These are phyloP conservation scores for Catharus minimus DNA, from an alignment of 2,113 vertebrate genomes.

Conservation along the genomic window DNA sequence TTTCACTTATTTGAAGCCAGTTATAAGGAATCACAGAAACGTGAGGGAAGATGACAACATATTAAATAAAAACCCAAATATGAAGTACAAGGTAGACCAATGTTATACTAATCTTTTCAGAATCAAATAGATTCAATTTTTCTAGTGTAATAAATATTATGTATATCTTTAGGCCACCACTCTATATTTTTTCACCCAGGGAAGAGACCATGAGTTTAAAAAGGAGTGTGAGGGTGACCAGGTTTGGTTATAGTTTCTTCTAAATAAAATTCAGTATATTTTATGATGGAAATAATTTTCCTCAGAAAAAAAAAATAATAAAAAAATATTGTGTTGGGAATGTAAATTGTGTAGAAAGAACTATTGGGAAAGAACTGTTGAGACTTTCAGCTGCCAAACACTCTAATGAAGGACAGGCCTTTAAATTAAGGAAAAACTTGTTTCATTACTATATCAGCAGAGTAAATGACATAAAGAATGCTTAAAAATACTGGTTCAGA, in stretches of 20 bases:
- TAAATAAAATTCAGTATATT: background rate
- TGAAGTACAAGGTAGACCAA: background rate
- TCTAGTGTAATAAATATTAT: background rate
- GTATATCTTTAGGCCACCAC: rapidly evolving
- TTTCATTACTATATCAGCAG: background rate
- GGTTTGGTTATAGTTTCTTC: background rate
- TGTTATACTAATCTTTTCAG: background rate
- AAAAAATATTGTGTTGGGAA: background rate
- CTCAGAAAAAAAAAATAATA: background rate
- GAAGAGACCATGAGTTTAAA: background rate
- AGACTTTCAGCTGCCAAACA: background rate
- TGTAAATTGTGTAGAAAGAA: background rate
- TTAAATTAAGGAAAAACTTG: background rate
- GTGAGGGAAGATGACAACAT: background rate
- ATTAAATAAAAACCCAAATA: background rate
- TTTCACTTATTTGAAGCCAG: background rate
- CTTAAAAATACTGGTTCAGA: background rate
- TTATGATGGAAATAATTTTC: background rate
- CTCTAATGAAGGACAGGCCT: background rate
- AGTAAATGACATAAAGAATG: background rate
- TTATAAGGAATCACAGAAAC: background rate
- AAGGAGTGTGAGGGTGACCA: rapidly evolving
- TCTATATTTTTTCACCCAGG: background rate
- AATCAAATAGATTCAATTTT: background rate
- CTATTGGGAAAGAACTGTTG: background rate